These are phyloP conservation scores for Adelognathus sp. DNA, from an alignment of 2,888 invertebrate species.

Conservation along the genomic window DNA sequence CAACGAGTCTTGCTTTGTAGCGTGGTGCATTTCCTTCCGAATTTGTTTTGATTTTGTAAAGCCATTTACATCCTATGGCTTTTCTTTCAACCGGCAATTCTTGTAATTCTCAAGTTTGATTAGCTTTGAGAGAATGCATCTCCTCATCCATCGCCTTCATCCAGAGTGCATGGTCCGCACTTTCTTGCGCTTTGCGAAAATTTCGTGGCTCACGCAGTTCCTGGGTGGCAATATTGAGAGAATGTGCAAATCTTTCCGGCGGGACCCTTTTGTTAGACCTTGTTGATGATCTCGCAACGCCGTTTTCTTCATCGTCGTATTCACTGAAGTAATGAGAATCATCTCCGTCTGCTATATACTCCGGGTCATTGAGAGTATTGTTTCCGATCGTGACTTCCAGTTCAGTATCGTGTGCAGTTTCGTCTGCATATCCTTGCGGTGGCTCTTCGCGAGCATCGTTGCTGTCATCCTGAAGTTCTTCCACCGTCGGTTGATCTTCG, in stretches of 20 bases:
- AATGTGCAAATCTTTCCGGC: constrained; percentile 12
- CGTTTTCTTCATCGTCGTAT: not conserved
- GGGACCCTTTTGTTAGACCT: constrained; percentile 15
- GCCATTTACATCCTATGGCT: constrained; percentile 66
- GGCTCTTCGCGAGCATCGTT: not conserved
- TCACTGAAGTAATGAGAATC: not conserved
- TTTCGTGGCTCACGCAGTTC: constrained; percentile 12
- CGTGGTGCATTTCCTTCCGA: constrained; percentile 50
- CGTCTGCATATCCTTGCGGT: not conserved
- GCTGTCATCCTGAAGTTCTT: not conserved
- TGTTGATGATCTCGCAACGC: not conserved
- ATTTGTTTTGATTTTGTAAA: constrained; percentile 58
- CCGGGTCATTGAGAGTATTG: not conserved
- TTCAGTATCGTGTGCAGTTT: not conserved
- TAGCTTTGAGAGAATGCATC: constrained; percentile 58
- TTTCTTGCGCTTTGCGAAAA: constrained; percentile 43
- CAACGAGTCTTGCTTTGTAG: constrained; percentile 66
- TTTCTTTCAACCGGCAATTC: constrained; percentile 50
- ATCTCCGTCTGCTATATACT: not conserved
- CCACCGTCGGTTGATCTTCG: not conserved
- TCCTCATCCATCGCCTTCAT: constrained; percentile 61
- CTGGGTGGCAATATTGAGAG: not conserved
- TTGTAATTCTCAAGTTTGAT: constrained; percentile 64
- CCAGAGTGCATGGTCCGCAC: constrained; percentile 45
- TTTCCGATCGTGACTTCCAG: not conserved